phyloP scores from a whole-genome alignment of 2,797 vertebrate genomes.

The Muscicapa comitata region DNA sequence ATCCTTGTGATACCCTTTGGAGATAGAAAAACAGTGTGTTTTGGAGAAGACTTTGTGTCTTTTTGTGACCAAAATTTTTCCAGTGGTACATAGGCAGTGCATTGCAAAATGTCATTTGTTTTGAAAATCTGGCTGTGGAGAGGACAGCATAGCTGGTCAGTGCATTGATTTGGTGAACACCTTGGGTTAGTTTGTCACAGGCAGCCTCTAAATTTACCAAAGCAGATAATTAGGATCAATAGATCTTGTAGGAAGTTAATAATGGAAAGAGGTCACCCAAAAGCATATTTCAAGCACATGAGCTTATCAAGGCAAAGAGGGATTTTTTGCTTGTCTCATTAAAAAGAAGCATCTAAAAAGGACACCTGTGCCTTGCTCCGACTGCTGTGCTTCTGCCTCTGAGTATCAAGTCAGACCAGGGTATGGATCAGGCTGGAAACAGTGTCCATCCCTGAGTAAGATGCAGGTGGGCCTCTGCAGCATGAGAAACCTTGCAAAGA shows the following conservation, averaged over 20 bases:
- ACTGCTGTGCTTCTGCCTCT: background rate
- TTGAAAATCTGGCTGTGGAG: background rate
- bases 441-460: background rate
- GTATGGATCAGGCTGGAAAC: background rate
- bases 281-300: background rate
- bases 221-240: background rate
- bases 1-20: background rate
- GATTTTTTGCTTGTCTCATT: background rate
- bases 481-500: background rate
- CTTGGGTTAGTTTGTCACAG: background rate
- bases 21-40: background rate
- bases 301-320: background rate
- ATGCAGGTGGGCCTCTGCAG: background rate
- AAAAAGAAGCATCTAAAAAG: background rate
- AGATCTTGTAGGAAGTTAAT: background rate
- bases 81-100: background rate
- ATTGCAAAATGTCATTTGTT: background rate
- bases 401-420: background rate
- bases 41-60: background rate
- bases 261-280: background rate
- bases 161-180: background rate
- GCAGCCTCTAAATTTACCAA: background rate
- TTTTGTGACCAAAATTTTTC: background rate
- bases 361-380: background rate
- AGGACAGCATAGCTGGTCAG: background rate